Evolutionary conservation across 2,113 vertebrate genomes (phyloP), one percentile per base, ranked within the genome.

Genomic region (Morone saxatilis): DNA sequence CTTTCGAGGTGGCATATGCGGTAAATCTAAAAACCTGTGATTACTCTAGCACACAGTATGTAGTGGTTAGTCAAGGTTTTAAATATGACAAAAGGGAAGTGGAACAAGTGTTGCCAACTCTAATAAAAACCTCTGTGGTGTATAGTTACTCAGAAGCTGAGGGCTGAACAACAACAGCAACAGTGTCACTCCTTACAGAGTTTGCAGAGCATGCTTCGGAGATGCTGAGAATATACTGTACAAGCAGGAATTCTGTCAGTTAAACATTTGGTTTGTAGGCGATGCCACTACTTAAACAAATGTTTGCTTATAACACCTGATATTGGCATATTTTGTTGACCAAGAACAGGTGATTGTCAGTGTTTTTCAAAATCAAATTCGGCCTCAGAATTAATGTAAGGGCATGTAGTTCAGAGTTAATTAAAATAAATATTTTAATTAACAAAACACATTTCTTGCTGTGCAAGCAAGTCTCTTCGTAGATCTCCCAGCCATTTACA

Each of bases 361-460:
- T 78, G 20, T 62, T 78, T 51, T 87, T 74, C 7, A 4, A 38
- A 74, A 62, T 57, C 38, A 56, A 71, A 83, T 25, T 65, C 45
- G 1, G 67, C 43, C 81, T 51, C 22, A 56, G 76, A 40, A 61
- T 77, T 17, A 66, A 41, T 71, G 45, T 22, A 25, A 88, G 75
- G 78, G 71, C 80, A 79, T 73, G 82, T 89, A 86, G 73, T 62
- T 68, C 70, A 47, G 68, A 86, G 74, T 71, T 41, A 60, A 86
- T 50, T 36, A 41, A 25, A 51, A 25, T 1, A 83, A 50, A 59
- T 65, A 65, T 61, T 76, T 22, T 48, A 81, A 81, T 69, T 4
- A 68, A 69, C 36, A 45, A 80, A 81, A 76, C 41, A 76, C 9
- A 47, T 86, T 75, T 76, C 51, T 79, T 84, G 84, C 61, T 22